A percentile compares a stretch with the other conserved stretches of the same genome.
Evolutionary conservation across 53 echinoderm and acorn worm species (phyloP).

Genomic region (Zoroaster sp.): DNA sequence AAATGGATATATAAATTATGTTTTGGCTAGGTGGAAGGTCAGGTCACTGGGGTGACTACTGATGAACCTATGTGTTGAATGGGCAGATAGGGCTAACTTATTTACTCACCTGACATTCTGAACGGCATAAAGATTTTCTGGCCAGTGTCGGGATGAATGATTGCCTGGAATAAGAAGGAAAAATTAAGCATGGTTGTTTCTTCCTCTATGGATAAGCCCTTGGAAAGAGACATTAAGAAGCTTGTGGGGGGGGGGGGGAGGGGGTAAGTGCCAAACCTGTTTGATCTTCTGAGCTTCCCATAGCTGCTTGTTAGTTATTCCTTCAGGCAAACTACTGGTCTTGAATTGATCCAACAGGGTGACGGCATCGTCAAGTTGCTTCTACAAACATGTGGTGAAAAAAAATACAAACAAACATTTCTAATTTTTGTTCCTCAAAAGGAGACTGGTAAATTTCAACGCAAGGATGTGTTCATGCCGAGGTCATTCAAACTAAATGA

Average conservation of each 20-base stretch:
- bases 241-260: too few relatives aligned
- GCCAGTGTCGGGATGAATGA: slow-evolving; percentile 93
- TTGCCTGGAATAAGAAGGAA: slow-evolving; percentile 64
- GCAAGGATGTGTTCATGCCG: too few relatives aligned
- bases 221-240: too few relatives aligned
- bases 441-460: not conserved
- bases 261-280: slow-evolving; percentile 73
- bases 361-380: slow-evolving; percentile 57
- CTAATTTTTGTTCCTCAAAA: too few relatives aligned
- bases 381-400: not conserved
- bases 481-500: too few relatives aligned
- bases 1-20: not conserved
- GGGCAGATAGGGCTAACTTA: too few relatives aligned
- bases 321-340: slow-evolving; percentile 63
- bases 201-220: too few relatives aligned
- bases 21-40: not conserved
- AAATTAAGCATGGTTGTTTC: not conserved
- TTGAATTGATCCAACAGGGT: slow-evolving; percentile 67
- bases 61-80: too few relatives aligned
- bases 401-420: too few relatives aligned
- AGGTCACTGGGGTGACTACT: not conserved
- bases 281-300: slow-evolving; percentile 97
- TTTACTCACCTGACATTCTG: slow-evolving; percentile 93
- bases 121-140: slow-evolving; percentile 96
- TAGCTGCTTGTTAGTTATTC: slow-evolving; percentile 76